Base-by-base conservation (phyloP, 2,113 vertebrate genomes). In the Nestor notabilis region DNA sequence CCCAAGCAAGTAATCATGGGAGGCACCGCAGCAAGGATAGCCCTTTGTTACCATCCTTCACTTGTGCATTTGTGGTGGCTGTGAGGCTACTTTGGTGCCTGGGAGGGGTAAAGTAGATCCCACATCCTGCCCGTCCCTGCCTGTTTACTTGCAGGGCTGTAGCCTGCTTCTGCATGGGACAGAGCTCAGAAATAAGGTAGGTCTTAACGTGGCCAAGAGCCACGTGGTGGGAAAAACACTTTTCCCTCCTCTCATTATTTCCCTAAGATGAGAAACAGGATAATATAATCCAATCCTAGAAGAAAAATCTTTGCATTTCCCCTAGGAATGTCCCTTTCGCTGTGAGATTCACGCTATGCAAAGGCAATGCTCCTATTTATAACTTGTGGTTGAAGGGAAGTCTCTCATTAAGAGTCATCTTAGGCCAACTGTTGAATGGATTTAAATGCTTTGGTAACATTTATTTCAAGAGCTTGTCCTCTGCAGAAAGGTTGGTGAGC, bases 61-160 rank as follows among this genome's bases (percentile, higher is more conserved):
- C 82, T 72, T 82, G 44, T 83, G 68, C 39, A 4, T 43, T 93
- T 97, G 90, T 91, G 92, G 92, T 89, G 83, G 44, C 84, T 74
- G 17, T 76, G 86, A 97, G 80, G 94, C 86, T 95, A 95, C 92
- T 97, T 96, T 94, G 78, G 92, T 92, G 92, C 92, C 87, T 95
- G 95, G 92, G 95, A 97, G 94, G 76, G 83, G 95, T 92, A 89
- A 39, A 83, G 68, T 24, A 56, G 61, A 41, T 96, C 92, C 94
- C 94, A 96, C 96, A 95, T 96, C 94, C 95, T 96, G 95, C 91
- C 87, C 1, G 0, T 96, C 95, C 95, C 95, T 90, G 95, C 87
- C 87, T 96, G 84, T 96, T 96, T 95, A 90, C 83, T 95, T 41
- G 52, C 64, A 89, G 52, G 61, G 74, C 77, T 95, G 76, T 49